A percentile compares a stretch with the other conserved stretches of the same genome.
These are phyloP conservation scores for Sinella curviseta DNA, from an alignment of 1,140 invertebrate genomes.

Conservation along the genomic window DNA sequence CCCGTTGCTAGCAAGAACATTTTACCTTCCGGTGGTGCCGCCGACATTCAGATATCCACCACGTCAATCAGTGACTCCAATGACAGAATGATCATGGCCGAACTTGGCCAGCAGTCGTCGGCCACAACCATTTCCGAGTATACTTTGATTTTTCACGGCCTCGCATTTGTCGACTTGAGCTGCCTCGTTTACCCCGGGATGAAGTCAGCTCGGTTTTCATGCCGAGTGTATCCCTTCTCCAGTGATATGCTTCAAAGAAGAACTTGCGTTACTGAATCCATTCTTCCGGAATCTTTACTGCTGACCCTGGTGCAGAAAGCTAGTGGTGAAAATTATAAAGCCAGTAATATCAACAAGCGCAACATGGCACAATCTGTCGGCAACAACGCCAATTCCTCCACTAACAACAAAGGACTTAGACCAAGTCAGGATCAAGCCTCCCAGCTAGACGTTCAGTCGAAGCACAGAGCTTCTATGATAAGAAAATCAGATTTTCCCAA, in stretches of 20 bases:
- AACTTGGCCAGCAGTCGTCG: background rate
- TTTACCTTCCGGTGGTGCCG: background rate
- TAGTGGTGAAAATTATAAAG: background rate
- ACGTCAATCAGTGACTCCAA: background rate
- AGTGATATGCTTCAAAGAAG: background rate
- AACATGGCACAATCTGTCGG: background rate
- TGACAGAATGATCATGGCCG: background rate
- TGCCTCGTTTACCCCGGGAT: constrained; percentile 22
- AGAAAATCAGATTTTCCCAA: too few species aligned
- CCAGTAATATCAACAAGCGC: background rate
- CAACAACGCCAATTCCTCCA: too few species aligned
- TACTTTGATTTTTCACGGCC: constrained; percentile 20
- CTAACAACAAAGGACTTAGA: too few species aligned
- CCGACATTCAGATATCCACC: background rate
- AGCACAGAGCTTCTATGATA: too few species aligned
- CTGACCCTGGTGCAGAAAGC: background rate
- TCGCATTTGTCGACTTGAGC: constrained; percentile 27
- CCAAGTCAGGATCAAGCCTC: too few species aligned
- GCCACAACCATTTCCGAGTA: background rate
- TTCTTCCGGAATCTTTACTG: background rate
- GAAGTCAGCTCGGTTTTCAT: constrained; percentile 24
- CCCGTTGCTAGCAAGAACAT: background rate
- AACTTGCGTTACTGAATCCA: background rate
- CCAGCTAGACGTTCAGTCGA: too few species aligned
- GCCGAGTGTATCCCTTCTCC: constrained; percentile 1